Base-by-base conservation (phyloP, 2,113 vertebrate species). In the Peucedramus taeniatus region DNA sequence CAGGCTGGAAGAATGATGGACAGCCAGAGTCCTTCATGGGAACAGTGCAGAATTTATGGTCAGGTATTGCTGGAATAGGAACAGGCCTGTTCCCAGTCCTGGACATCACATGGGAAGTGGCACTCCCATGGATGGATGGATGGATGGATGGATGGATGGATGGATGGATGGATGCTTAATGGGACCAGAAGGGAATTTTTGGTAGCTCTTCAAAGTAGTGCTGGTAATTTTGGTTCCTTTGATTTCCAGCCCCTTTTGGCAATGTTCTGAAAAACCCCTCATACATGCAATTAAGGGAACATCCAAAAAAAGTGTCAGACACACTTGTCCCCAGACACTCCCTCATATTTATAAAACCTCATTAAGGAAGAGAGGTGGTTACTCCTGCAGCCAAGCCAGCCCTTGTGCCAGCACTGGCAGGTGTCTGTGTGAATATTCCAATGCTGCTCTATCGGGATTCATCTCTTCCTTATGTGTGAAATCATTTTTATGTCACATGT, bases 401-500 rank as follows among this genome's bases (percentile, higher is more conserved):
- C 3, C 5, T 53, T 56, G 50, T 80, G 66, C 28, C 50, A 33
- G 37, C 6, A 39, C 72, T 80, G 19, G 31, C 10, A 47, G 59
- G 8, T 3, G 8, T 23, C 40, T 64, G 26, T 11, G 11, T 31
- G 44, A 64, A 17, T 39, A 24, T 47, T 70, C 23, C 35, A 60
- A 2, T 0, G 3, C 72, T 79, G 51, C 56, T 66, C 22, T 28
- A 4, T 15, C 5, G 0, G 56, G 84, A 87, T 4, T 45, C 31
- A 15, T 31, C 16, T 2, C 44, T 51, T 59, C 60, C 49, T 90
- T 15, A 37, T 7, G 3, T 42, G 31, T 10, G 39, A 87, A 74
- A 42, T 9, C 0, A 7, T 42, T 53, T 64, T 42, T 24, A 37
- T 57, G 26, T 42, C 28, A 1, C 4, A 2, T 2, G 37, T 6